Conservation (phyloP, 2,113 vertebrate species). For the Pteropus alecto region DNA sequence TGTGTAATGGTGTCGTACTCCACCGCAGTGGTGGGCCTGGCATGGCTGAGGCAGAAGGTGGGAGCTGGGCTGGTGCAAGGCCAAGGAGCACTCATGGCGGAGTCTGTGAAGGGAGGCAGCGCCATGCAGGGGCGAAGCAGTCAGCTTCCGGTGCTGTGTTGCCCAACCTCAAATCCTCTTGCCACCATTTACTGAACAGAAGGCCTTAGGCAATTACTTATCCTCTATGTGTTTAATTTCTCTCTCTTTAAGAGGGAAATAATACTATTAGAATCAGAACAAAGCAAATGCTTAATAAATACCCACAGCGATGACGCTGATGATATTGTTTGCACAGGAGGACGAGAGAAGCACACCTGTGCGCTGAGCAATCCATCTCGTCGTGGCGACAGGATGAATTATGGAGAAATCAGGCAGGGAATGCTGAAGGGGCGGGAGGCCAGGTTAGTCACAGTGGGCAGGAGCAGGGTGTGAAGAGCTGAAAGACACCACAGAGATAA, state of each 20-base stretch:
- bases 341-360: background rate
- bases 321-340: rapidly evolving
- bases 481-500: background rate
- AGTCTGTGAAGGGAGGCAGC: background rate
- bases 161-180: too few species aligned
- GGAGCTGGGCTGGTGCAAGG: background rate
- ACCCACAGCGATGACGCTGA: background rate
- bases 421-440: background rate
- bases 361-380: background rate
- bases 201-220: background rate
- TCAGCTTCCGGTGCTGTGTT: rapidly evolving
- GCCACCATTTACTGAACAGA: background rate
- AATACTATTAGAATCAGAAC: background rate
- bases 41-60: background rate
- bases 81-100: background rate
- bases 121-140: rapidly evolving
- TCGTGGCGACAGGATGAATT: background rate
- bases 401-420: background rate
- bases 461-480: background rate
- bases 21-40: rapidly evolving
- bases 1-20: rapidly evolving
- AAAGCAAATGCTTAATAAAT: background rate
- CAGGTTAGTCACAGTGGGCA: background rate
- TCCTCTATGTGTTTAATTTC: background rate
- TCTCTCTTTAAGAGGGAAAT: background rate